Evolutionary conservation across 2,888 invertebrate species (phyloP), one percentile per base, ranked within the genome.

Genomic region (Dichetophora obliterata): DNA sequence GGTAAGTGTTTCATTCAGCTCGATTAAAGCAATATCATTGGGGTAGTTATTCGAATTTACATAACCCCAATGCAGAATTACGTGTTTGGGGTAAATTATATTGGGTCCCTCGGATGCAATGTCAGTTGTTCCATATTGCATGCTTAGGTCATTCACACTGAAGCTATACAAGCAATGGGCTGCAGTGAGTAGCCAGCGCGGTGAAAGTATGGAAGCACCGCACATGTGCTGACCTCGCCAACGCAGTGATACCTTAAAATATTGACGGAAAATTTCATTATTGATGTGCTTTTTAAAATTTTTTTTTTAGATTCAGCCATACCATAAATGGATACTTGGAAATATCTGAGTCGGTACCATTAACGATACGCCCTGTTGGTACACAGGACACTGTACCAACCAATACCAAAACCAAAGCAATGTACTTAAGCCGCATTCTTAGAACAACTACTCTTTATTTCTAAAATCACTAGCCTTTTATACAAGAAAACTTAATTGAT

Each of bases 1-100:
- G 14, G 78, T 65, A 6, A 89, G 80, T 0, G 86, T 81, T 0
- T 72, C 79, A 1, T 69, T 76, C 74, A 88, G 81, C 85, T 89
- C 83, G 27, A 91, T 73, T 34, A 91, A 76, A 5, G 90, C 87
- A 19, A 90, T 88, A 52, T 91, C 91, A 76, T 89, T 89, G 75
- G 89, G 88, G 68, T 86, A 86, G 11, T 79, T 79, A 0, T 79
- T 75, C 5, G 0, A 5, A 0, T 81, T 82, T 75, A 82, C 79
- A 80, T 88, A 90, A 0, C 65, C n/a, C 9, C 87, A 84, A 59
- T 90, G 90, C 34, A 82, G 79, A 19, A 90, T 84, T 22, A 88
- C 82, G 2, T 81, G 80, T 48, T 82, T 81, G 3, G 89, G 81
- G 0, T 75, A 31, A 3, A 83, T 82, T 5, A 87, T 81, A 80